Evolutionary conservation across 2,113 vertebrate genomes (phyloP).

Genomic region (Hystrix brachyura): DNA sequence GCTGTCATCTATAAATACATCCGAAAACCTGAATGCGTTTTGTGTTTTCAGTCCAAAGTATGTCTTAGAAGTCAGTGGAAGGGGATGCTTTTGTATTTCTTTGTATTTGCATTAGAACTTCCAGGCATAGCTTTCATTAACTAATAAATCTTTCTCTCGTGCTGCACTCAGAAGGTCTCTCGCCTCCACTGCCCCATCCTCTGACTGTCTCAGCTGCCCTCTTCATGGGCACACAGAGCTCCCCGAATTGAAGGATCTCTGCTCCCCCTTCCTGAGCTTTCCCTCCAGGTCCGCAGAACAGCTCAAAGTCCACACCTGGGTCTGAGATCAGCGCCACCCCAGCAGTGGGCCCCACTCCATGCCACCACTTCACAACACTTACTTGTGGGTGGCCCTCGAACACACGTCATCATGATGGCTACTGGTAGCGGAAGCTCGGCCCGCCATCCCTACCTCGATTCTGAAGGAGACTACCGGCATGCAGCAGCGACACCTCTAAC

Average conservation of each 20-base stretch:
- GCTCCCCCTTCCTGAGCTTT: not conserved
- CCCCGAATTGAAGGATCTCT: not conserved
- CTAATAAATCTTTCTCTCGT: slow-evolving; percentile 17
- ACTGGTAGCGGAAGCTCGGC: not conserved
- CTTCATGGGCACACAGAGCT: not conserved
- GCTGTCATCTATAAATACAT: slow-evolving; percentile 1
- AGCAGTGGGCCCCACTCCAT: not conserved
- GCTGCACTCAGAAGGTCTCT: not conserved
- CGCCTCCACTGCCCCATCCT: not conserved
- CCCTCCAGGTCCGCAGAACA: not conserved
- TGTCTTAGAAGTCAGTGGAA: not conserved
- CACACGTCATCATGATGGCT: not conserved
- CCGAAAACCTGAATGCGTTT: slow-evolving; percentile 15
- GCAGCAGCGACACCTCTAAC: not conserved
- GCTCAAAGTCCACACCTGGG: not conserved
- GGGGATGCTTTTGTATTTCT: not conserved
- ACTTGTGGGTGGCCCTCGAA: not conserved
- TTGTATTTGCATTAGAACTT: slow-evolving; percentile 60
- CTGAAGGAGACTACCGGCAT: not conserved
- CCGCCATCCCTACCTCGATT: not conserved
- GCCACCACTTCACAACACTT: not conserved
- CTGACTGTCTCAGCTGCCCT: not conserved
- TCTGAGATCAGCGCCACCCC: not conserved
- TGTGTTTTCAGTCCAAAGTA: slow-evolving; percentile 50
- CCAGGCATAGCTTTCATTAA: not conserved